A percentile compares a stretch with the other conserved stretches of the same genome.
These are phyloP conservation scores for Drosophila monieri DNA, from an alignment of 2,888 invertebrate species.

Conservation along the genomic window DNA sequence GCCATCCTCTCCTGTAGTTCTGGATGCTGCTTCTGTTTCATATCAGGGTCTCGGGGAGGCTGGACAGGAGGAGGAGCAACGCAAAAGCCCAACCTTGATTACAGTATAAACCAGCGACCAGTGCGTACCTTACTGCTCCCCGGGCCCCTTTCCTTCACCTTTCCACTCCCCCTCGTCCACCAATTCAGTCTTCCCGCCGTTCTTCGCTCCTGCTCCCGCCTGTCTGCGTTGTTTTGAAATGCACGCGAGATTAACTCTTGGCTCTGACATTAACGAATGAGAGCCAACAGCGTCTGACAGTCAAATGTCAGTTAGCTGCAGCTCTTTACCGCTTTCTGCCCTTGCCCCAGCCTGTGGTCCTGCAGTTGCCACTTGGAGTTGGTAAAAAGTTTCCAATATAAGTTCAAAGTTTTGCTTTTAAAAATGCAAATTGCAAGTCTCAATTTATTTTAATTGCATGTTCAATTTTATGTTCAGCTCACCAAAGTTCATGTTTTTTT, in stretches of 20 bases:
- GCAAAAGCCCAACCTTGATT: slow-evolving; percentile 61
- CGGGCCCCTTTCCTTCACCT: neutral
- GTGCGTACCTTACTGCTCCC: slow-evolving; percentile 60
- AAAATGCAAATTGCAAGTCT: too few species aligned
- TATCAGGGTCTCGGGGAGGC: slow-evolving; percentile 11
- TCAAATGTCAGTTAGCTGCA: slow-evolving; percentile 80
- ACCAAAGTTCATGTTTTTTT: neutral
- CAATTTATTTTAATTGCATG: neutral
- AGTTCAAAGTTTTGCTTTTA: neutral
- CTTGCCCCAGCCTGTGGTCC: slow-evolving; percentile 6
- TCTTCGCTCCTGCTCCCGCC: slow-evolving; percentile 19
- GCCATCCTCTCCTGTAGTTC: slow-evolving; percentile 34
- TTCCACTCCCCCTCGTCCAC: neutral
- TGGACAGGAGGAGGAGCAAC: slow-evolving; percentile 5
- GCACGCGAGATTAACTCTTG: slow-evolving; percentile 80
- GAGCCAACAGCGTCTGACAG: slow-evolving; percentile 79
- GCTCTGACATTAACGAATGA: slow-evolving; percentile 78
- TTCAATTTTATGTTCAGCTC: neutral
- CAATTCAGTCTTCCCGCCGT: neutral
- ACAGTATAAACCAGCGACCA: slow-evolving; percentile 61
- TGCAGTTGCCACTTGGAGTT: slow-evolving; percentile 1
- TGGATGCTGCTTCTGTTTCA: slow-evolving; percentile 38
- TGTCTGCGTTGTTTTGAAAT: slow-evolving; percentile 65
- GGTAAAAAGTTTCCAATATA: neutral
- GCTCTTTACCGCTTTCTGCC: slow-evolving; percentile 42